These are phyloP conservation scores for zebrafish (Danio rerio) DNA, from an alignment of 2,113 vertebrate species.

Conservation along the genomic window DNA sequence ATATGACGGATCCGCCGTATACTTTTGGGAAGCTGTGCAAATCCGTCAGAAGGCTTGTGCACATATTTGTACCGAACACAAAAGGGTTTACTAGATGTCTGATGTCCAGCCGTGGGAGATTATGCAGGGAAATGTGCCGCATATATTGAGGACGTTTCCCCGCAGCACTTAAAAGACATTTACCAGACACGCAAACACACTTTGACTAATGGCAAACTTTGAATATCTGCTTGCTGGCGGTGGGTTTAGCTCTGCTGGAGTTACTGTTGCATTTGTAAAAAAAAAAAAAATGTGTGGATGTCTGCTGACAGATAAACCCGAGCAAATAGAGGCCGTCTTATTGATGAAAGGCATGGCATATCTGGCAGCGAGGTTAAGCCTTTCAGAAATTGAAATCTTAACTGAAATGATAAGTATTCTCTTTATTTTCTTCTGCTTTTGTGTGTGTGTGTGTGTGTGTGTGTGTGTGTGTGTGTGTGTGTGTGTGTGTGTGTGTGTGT, in stretches of 20 bases:
- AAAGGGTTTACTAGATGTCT: slow-evolving; percentile 20
- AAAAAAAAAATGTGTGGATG: slow-evolving; percentile 62
- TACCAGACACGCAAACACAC: slow-evolving; percentile 42
- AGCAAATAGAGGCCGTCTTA: slow-evolving; percentile 70
- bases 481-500: no score
- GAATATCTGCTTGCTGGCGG: slow-evolving; percentile 48
- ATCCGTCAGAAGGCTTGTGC: slow-evolving; percentile 12
- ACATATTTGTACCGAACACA: slow-evolving; percentile 30
- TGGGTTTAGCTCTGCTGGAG: slow-evolving; percentile 63
- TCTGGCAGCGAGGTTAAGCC: slow-evolving; percentile 70
- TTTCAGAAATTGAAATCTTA: slow-evolving; percentile 73
- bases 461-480: no score
- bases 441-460: slow-evolving; percentile 50
- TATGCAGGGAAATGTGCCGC: background rate
- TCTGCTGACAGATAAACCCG: slow-evolving; percentile 71
- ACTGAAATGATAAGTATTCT: slow-evolving; percentile 72
- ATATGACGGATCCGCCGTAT: slow-evolving; percentile 11
- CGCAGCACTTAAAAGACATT: slow-evolving; percentile 30
- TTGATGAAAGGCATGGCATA: slow-evolving; percentile 69
- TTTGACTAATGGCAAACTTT: slow-evolving; percentile 66
- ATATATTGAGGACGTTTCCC: slow-evolving; percentile 20
- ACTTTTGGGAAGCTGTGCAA: slow-evolving; percentile 9
- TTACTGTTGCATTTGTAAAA: slow-evolving; percentile 59
- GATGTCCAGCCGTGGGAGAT: slow-evolving; percentile 38
- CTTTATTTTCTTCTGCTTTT: slow-evolving; percentile 51